Percentiles rank a stretch among this genome's conserved stretches.
These are phyloP conservation scores for Eidolon helvum DNA, from an alignment of 2,113 vertebrate species.

Conservation along the genomic window DNA sequence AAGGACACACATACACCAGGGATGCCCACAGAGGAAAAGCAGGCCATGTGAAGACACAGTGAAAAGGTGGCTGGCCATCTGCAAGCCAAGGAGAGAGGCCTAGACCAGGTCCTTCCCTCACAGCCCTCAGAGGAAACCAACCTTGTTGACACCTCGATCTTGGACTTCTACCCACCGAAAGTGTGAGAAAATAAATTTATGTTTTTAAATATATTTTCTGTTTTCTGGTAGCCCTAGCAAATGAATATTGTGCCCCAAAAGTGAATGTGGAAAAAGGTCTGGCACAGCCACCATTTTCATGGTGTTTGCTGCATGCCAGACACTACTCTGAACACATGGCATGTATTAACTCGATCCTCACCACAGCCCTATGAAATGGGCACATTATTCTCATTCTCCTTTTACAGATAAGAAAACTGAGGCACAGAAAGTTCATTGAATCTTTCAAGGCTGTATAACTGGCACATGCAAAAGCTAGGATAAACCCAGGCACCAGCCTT, in stretches of 20 bases:
- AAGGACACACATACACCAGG: neutral
- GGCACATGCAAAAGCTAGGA: neutral
- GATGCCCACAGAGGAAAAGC: neutral
- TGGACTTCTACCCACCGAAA: neutral
- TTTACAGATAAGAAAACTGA: neutral
- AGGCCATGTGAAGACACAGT: fast-evolving
- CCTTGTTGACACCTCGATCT: neutral
- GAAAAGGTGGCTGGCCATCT: neutral
- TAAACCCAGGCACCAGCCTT: neutral
- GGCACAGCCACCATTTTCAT: neutral
- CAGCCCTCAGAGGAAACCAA: neutral
- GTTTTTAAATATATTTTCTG: neutral
- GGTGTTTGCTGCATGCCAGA: neutral
- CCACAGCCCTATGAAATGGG: too few relatives aligned
- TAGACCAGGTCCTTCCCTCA: neutral
- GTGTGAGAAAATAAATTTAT: neutral
- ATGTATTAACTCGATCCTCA: neutral
- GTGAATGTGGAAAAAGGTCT: neutral
- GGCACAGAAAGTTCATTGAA: neutral
- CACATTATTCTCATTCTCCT: neutral
- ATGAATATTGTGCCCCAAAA: neutral
- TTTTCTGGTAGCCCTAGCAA: neutral
- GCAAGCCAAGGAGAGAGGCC: neutral
- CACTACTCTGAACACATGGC: neutral
- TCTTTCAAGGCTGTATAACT: neutral